phyloP scores from a whole-genome alignment of 2,797 vertebrate species.

The Chaetodon trifasciatus region DNA sequence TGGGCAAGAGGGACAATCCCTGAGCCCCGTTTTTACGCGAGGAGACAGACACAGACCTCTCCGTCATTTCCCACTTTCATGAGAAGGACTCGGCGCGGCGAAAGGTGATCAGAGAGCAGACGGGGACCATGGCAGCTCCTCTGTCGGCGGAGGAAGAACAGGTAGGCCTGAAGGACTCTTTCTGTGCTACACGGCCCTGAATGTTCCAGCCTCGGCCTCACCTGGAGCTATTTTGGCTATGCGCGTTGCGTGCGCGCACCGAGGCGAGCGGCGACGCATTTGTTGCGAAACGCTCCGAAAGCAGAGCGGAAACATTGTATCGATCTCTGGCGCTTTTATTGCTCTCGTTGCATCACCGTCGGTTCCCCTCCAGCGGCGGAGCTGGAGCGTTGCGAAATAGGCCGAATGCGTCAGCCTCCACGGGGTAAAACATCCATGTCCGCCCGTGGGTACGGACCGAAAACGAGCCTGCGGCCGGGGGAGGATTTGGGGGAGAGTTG shows the following conservation, averaged over 20 bases:
- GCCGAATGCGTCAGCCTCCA: slow-evolving; percentile 28
- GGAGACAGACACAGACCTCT: slow-evolving; percentile 47
- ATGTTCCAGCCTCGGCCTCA: slow-evolving; percentile 20
- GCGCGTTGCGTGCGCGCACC: slow-evolving; percentile 33
- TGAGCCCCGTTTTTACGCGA: slow-evolving; percentile 52
- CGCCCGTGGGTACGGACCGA: slow-evolving; percentile 2
- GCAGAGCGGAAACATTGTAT: slow-evolving; percentile 74
- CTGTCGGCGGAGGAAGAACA: slow-evolving; percentile 94
- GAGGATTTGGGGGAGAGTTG: not conserved
- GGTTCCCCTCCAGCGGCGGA: slow-evolving; percentile 34
- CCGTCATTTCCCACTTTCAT: slow-evolving; percentile 53
- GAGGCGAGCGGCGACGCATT: slow-evolving; percentile 28
- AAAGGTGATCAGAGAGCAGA: slow-evolving; percentile 55
- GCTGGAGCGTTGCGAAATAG: slow-evolving; percentile 53
- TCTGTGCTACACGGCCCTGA: not conserved
- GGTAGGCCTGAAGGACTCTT: slow-evolving; percentile 81
- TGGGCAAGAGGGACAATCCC: slow-evolving; percentile 55
- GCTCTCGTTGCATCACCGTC: slow-evolving; percentile 63
- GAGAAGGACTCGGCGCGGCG: slow-evolving; percentile 64
- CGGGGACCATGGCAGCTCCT: slow-evolving; percentile 89
- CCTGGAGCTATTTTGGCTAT: slow-evolving; percentile 40
- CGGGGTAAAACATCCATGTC: not conserved
- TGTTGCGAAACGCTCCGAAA: slow-evolving; percentile 66
- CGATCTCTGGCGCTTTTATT: slow-evolving; percentile 71
- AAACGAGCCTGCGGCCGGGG: slow-evolving; percentile 3